Evolutionary conservation across 92 coral and sea anemone species (phyloP).

Genomic region (Blastomussa wellsi): DNA sequence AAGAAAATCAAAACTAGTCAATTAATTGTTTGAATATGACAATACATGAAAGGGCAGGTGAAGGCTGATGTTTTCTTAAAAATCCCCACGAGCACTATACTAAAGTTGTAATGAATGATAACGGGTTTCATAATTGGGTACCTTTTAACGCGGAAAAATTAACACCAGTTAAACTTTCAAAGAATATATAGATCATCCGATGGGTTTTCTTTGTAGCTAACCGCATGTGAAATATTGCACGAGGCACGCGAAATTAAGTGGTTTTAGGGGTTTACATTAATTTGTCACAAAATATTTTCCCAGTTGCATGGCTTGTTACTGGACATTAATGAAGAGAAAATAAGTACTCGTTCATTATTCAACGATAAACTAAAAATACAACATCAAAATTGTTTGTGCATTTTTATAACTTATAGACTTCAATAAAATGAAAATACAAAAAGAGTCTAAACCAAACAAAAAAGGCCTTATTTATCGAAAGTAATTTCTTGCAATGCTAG

Average conservation of each 20-base stretch:
- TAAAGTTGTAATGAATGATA: not conserved
- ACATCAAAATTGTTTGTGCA: not conserved
- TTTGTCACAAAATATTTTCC: not conserved
- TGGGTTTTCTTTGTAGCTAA: not conserved
- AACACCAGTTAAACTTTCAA: not conserved
- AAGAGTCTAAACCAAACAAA: not conserved
- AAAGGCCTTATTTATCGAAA: no score
- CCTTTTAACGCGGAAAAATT: not conserved
- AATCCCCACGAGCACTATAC: not conserved
- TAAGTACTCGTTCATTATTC: not conserved
- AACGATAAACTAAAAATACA: not conserved
- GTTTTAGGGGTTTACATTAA: not conserved
- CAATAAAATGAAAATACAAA: not conserved
- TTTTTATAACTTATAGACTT: not conserved
- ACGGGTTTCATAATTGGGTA: not conserved
- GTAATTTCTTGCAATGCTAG: not conserved
- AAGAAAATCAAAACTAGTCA: not conserved
- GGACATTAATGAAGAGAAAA: not conserved
- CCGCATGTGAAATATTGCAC: not conserved
- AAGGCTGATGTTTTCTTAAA: not conserved
- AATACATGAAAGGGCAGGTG: not conserved
- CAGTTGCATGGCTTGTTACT: not conserved
- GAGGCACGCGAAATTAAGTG: not conserved
- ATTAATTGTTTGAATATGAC: constrained; percentile 12
- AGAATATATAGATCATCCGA: not conserved